Conservation (phyloP, 2,888 invertebrate genomes). For the Lithophane leautieri region DNA sequence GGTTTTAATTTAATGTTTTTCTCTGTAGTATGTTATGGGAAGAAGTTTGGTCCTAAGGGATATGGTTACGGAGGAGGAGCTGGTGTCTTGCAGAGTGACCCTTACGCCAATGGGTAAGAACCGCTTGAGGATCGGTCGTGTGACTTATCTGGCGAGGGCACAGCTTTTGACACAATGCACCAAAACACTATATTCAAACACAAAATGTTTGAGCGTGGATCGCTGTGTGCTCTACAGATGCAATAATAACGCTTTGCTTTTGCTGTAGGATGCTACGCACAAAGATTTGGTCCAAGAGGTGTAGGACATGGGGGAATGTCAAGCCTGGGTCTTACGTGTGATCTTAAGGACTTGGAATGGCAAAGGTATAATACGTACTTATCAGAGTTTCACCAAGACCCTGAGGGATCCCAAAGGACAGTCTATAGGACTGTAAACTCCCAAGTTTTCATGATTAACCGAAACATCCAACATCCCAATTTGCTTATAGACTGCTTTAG, state of each 20-base stretch:
- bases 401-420: slow-evolving; percentile 65
- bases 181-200: slow-evolving; percentile 29
- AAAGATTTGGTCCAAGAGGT: slow-evolving; percentile 98
- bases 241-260: slow-evolving; percentile 86
- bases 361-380: slow-evolving; percentile 91
- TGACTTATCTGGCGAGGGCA: slow-evolving; percentile 85
- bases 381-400: slow-evolving; percentile 70
- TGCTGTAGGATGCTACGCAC: slow-evolving; percentile 97
- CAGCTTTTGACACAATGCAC: slow-evolving; percentile 72
- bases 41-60: slow-evolving; percentile 99
- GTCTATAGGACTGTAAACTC: slow-evolving; percentile 75
- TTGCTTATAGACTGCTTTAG: slow-evolving; percentile 83
- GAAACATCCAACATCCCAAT: slow-evolving; percentile 71
- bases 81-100: slow-evolving; percentile 97
- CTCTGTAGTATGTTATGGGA: slow-evolving; percentile 97
- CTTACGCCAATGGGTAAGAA: slow-evolving; percentile 95
- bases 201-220: slow-evolving; percentile 58
- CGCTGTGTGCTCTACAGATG: slow-evolving; percentile 83
- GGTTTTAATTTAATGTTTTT: slow-evolving; percentile 78
- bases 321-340: slow-evolving; percentile 95
- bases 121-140: slow-evolving; percentile 77
- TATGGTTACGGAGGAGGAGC: slow-evolving; percentile 99
- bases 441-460: slow-evolving; percentile 71
- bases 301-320: slow-evolving; percentile 97
- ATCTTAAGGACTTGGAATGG: slow-evolving; percentile 94